Evolutionary conservation across 2,797 vertebrate species (phyloP).

Genomic region (Smutsia gigantea): DNA sequence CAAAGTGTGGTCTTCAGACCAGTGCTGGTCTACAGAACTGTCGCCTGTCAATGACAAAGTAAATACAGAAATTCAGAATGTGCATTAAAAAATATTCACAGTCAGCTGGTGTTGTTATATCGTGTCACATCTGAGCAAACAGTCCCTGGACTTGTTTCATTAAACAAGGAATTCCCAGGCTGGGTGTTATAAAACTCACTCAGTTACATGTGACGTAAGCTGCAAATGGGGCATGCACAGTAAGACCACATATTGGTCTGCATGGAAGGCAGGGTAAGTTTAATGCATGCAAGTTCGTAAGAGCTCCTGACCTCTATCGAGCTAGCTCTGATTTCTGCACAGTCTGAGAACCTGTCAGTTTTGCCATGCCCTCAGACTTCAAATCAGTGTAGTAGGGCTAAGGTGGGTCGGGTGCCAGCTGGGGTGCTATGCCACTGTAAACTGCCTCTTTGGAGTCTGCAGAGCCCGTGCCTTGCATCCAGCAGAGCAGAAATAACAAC

Average conservation of each 20-base stretch:
- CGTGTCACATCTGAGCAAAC: not conserved
- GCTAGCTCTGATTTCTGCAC: not conserved
- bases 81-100: not conserved
- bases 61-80: not conserved
- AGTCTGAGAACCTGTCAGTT: not conserved
- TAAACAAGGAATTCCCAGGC: not conserved
- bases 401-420: not conserved
- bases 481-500: slow-evolving; percentile 57
- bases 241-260: not conserved
- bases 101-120: not conserved
- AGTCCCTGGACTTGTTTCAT: not conserved
- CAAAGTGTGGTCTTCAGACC: not conserved
- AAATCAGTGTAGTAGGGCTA: not conserved
- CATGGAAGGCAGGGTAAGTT: not conserved
- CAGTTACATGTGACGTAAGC: not conserved
- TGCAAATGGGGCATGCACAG: not conserved
- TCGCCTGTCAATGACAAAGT: not conserved
- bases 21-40: not conserved
- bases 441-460: slow-evolving; percentile 54
- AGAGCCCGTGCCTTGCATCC: not conserved
- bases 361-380: not conserved
- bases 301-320: not conserved
- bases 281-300: not conserved
- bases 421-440: slow-evolving; percentile 45
- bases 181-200: not conserved